A percentile compares a stretch with the other conserved stretches of the same genome.
Conservation (phyloP, 2,797 vertebrate species). For the Amniataba percoides region DNA sequence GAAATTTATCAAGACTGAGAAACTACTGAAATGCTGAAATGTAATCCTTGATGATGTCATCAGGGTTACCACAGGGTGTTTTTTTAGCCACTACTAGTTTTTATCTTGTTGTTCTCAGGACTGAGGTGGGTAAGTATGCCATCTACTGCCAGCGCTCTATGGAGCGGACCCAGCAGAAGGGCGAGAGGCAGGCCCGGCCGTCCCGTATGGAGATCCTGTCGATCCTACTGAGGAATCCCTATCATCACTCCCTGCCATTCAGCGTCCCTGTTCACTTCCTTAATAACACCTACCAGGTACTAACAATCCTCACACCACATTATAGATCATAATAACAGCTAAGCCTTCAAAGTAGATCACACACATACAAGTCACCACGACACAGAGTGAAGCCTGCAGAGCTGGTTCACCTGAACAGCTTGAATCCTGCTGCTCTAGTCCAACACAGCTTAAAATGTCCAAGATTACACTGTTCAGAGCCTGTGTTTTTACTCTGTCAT, state of each 20-base stretch:
- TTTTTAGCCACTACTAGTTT: background rate
- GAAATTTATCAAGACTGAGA: background rate
- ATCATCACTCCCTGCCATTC: constrained; percentile 97
- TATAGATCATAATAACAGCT: background rate
- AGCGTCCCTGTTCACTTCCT: constrained; percentile 98
- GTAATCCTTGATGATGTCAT: background rate
- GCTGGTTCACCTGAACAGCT: background rate
- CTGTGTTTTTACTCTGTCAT: background rate
- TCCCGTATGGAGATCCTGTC: constrained; percentile 99
- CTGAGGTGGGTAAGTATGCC: constrained; percentile 96
- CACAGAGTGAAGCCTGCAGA: background rate
- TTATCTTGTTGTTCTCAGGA: constrained; percentile 80
- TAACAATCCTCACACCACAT: background rate
- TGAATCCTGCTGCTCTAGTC: background rate
- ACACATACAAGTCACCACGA: too few species aligned
- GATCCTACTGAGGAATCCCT: constrained; percentile 96
- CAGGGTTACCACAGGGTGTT: too few species aligned
- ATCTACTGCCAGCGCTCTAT: constrained; percentile 97
- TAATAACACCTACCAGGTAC: constrained; percentile 97
- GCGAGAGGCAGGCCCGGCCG: constrained; percentile 92
- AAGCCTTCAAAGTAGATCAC: background rate
- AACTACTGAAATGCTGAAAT: too few species aligned
- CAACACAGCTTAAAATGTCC: background rate
- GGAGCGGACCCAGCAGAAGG: constrained; percentile 94
- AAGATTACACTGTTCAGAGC: background rate